Evolutionary conservation across 2,888 invertebrate genomes (phyloP).

Genomic region (Tipula confusa): DNA sequence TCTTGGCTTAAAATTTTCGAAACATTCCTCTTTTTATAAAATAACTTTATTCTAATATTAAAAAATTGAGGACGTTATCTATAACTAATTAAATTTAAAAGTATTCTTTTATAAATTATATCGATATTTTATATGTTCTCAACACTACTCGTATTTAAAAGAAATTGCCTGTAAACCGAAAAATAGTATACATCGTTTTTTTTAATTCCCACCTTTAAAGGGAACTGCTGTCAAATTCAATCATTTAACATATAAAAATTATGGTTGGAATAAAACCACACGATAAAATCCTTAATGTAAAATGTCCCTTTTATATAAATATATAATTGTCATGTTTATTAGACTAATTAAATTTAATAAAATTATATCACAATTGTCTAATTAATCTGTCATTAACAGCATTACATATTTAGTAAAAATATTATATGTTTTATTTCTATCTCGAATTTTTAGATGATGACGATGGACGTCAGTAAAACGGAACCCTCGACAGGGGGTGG

Average conservation of each 20-base stretch:
- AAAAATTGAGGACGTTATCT: too few relatives aligned
- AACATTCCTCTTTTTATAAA: too few relatives aligned
- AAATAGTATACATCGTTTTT: not conserved
- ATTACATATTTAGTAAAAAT: too few relatives aligned
- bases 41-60: too few relatives aligned
- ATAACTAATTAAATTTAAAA: too few relatives aligned
- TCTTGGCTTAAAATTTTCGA: too few relatives aligned
- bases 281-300: not conserved
- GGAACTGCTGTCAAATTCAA: not conserved
- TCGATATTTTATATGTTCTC: too few relatives aligned
- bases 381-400: slow-evolving; percentile 13
- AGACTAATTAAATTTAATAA: not conserved
- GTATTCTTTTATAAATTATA: too few relatives aligned
- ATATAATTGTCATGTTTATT: not conserved
- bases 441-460: slow-evolving; percentile 57
- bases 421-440: slow-evolving; percentile 15
- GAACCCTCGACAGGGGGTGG: slow-evolving; percentile 54
- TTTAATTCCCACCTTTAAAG: not conserved
- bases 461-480: slow-evolving; percentile 84
- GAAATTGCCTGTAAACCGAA: too few relatives aligned
- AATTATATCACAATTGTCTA: not conserved
- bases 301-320: not conserved
- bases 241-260: not conserved
- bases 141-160: too few relatives aligned
- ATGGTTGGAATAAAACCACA: not conserved